Percentiles rank a stretch among this genome's conserved stretches.
phyloP scores from a whole-genome alignment of 2,888 invertebrate genomes.

The Eumerus sabulonum region DNA sequence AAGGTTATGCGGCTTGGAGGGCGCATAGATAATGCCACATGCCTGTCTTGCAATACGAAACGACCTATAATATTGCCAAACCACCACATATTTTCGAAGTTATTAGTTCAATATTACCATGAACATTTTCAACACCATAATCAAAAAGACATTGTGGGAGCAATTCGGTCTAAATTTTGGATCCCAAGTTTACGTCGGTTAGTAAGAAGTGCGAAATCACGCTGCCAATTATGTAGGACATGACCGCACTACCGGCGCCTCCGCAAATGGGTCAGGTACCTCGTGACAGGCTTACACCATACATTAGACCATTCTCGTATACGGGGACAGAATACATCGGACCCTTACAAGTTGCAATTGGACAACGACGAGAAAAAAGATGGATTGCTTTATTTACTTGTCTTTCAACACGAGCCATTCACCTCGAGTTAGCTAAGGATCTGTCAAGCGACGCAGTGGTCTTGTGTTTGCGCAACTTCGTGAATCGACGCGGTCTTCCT shows the following conservation, averaged over 20 bases:
- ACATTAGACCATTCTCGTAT: too few species aligned
- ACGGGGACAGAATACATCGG: too few species aligned
- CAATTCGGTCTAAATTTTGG: conserved; percentile 35
- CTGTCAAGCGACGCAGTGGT: conserved; percentile 52
- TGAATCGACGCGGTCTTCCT: conserved; percentile 43
- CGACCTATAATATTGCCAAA: conserved; percentile 42
- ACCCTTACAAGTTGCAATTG: conserved; percentile 51
- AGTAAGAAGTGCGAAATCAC: conserved; percentile 14
- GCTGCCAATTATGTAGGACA: conserved; percentile 29
- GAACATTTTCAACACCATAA: conserved; percentile 31
- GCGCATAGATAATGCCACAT: conserved; percentile 30
- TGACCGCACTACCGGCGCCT: conserved; percentile 20
- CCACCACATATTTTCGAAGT: conserved; percentile 18
- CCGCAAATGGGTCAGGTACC: conserved; percentile 69
- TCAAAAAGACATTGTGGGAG: conserved; percentile 32
- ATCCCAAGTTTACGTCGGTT: conserved; percentile 37
- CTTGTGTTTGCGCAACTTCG: conserved; percentile 40
- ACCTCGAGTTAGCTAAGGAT: conserved; percentile 43
- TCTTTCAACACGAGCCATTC: conserved; percentile 31
- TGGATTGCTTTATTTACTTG: conserved; percentile 61
- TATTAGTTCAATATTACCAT: conserved; percentile 34
- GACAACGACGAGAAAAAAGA: conserved; percentile 59
- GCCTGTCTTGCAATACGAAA: conserved; percentile 23
- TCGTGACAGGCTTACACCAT: conserved; percentile 49
- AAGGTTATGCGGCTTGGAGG: conserved; percentile 22